Evolutionary conservation across 2,113 vertebrate species (phyloP), one percentile per base, ranked within the genome.

Genomic region (Calyptommatus sinebrachiatus): DNA sequence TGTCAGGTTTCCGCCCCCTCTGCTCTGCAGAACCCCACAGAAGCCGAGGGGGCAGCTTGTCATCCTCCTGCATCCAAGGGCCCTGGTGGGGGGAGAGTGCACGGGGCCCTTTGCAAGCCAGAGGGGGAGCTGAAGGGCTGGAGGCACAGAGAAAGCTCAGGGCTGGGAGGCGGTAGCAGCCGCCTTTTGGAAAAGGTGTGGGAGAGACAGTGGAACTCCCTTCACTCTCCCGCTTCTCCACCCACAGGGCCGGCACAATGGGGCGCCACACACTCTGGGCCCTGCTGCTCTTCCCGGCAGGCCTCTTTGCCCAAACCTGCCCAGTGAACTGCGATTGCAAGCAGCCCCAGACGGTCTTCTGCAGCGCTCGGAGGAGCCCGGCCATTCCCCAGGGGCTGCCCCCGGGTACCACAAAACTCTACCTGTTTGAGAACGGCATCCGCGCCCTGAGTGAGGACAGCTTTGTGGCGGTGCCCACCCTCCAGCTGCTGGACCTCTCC

Each of bases 401-500:
- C 0, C 83, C 89, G 0, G 87, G 86, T 87, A 98, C 96, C 0
- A 87, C 91, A 7, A 93, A 88, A 41, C 94, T 99, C 22, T 99
- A 97, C 0, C 79, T 98, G 73, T 99, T 99, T 68, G 91, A 96
- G 86, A 99, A 99, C 0, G 95, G 96, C 82, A 99, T 99, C 86
- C 95, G 96, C 0, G 87, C 86, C 0, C 90, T 99, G 14, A 88
- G 88, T 0, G 72, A 85, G 7, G 93, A 95, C 86, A 96, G 97
- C 85, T 99, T 99, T 79, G 77, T 86, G 0, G 92, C 94, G 5
- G 89, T 99, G 73, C 89, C 90, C 0, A 91, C 92, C 71, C 92
- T 99, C 66, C 96, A 97, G 89, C 96, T 98, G 89, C 80, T 99
- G 74, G 98, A 99, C 86, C 93, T 99, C 79, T 99, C 98, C 0